Conservation (phyloP, 1,140 invertebrate genomes). For the Aphelenchoides besseyi region DNA sequence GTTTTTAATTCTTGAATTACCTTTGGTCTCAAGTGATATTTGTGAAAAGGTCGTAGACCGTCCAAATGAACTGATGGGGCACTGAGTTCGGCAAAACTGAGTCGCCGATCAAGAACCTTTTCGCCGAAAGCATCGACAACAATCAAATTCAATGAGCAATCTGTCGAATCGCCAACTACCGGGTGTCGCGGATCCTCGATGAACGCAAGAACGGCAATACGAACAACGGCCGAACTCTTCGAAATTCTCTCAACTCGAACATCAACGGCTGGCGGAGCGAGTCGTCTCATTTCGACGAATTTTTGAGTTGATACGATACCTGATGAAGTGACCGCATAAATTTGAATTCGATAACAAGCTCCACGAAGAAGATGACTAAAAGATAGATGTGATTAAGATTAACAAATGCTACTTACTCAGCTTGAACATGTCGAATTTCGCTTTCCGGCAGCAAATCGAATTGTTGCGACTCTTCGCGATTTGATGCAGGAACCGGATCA, state of each 20-base stretch:
- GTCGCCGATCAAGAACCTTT: slow-evolving; percentile 21
- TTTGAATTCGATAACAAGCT: slow-evolving; percentile 53
- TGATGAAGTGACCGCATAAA: slow-evolving; percentile 60
- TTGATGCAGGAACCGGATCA: slow-evolving; percentile 30
- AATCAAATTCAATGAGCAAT: slow-evolving; percentile 32
- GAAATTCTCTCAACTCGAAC: slow-evolving; percentile 48
- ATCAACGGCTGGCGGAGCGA: slow-evolving; percentile 48
- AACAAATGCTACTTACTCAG: too few species aligned
- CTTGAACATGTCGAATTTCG: slow-evolving; percentile 42
- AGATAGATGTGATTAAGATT: too few species aligned
- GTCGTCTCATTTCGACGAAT: slow-evolving; percentile 50
- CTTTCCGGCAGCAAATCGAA: slow-evolving; percentile 4
- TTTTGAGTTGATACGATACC: slow-evolving; percentile 57
- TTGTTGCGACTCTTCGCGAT: slow-evolving; percentile 2
- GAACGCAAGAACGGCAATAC: slow-evolving; percentile 22
- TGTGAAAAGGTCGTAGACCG: slow-evolving; percentile 51
- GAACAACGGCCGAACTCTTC: slow-evolving; percentile 34
- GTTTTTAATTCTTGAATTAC: too few species aligned
- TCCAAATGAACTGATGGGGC: slow-evolving; percentile 33
- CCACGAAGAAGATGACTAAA: slow-evolving; percentile 46
- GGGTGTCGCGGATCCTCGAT: slow-evolving; percentile 13
- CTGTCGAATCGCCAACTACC: slow-evolving; percentile 12
- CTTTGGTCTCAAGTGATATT: slow-evolving; percentile 50
- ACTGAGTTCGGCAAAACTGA: slow-evolving; percentile 20
- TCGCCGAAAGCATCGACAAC: slow-evolving; percentile 21